These are phyloP conservation scores for Dipodomys ordii DNA, from an alignment of 2,113 vertebrate species.

Conservation along the genomic window DNA sequence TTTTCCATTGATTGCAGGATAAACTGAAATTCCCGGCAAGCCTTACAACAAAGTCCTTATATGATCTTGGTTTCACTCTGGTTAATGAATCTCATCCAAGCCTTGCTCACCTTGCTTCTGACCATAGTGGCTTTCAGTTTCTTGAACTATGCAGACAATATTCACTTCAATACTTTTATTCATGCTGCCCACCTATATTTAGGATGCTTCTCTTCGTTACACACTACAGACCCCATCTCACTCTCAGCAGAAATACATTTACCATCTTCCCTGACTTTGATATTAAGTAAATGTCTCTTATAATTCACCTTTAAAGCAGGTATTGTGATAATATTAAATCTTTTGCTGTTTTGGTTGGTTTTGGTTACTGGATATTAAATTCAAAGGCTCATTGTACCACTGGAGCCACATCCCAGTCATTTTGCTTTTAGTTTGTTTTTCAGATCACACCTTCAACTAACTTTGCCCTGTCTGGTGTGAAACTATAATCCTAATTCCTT, in stretches of 20 bases:
- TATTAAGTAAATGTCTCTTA: not conserved
- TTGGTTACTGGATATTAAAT: no score
- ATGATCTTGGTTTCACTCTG: not conserved
- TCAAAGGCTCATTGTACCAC: no score
- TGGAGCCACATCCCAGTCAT: no score
- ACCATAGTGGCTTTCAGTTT: not conserved
- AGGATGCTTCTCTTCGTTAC: not conserved
- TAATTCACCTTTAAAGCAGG: not conserved
- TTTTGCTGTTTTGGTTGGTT: no score
- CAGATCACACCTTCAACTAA: no score
- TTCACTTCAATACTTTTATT: not conserved
- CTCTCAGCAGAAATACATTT: not conserved
- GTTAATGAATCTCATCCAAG: not conserved
- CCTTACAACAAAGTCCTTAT: not conserved
- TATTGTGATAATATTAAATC: not conserved
- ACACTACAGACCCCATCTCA: not conserved
- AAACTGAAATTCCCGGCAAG: not conserved
- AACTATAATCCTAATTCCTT: no score
- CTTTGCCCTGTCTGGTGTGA: no score
- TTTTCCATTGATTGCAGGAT: not conserved
- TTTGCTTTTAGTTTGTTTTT: no score
- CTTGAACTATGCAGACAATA: not conserved
- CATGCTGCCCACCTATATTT: not conserved
- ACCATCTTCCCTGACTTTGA: not conserved
- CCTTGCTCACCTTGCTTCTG: rapidly evolving